Percentiles rank a stretch among this genome's conserved stretches.
Evolutionary conservation across 2,888 invertebrate genomes (phyloP).

Genomic region (Plagodis dolabraria): DNA sequence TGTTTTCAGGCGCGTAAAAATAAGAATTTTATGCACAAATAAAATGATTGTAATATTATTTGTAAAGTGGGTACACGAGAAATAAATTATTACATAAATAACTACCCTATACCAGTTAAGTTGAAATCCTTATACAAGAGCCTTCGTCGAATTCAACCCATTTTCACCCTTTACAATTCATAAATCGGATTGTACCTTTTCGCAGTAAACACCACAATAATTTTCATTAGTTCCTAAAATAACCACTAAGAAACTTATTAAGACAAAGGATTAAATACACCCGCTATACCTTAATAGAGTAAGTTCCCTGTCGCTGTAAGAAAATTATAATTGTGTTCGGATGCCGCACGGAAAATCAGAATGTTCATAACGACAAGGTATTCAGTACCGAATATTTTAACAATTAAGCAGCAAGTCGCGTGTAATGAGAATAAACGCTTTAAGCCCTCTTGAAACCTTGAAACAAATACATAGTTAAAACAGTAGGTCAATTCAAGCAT

Average conservation of each 20-base stretch:
- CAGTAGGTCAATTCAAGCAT: constrained; percentile 4
- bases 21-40: too few relatives aligned
- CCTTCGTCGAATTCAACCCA: constrained; percentile 3
- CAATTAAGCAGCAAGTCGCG: constrained; percentile 16
- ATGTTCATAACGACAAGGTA: constrained; percentile 7
- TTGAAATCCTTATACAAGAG: constrained; percentile 1
- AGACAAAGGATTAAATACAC: constrained; percentile 8
- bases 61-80: too few relatives aligned
- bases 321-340: not conserved
- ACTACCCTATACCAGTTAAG: not conserved
- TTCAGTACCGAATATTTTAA: constrained; percentile 4
- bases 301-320: constrained; percentile 5
- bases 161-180: not conserved
- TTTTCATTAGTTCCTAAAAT: not conserved
- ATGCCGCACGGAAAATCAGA: not conserved
- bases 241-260: constrained; percentile 2
- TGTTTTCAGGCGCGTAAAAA: too few relatives aligned
- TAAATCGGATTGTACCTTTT: not conserved
- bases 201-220: not conserved
- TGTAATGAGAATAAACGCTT: constrained; percentile 16
- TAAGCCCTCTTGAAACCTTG: not conserved
- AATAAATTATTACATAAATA: too few relatives aligned
- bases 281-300: not conserved
- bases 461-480: not conserved
- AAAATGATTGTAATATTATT: too few relatives aligned